Evolutionary conservation across 2,888 invertebrate genomes (phyloP), one percentile per base, ranked within the genome.

Genomic region (Drosophila subquinaria): DNA sequence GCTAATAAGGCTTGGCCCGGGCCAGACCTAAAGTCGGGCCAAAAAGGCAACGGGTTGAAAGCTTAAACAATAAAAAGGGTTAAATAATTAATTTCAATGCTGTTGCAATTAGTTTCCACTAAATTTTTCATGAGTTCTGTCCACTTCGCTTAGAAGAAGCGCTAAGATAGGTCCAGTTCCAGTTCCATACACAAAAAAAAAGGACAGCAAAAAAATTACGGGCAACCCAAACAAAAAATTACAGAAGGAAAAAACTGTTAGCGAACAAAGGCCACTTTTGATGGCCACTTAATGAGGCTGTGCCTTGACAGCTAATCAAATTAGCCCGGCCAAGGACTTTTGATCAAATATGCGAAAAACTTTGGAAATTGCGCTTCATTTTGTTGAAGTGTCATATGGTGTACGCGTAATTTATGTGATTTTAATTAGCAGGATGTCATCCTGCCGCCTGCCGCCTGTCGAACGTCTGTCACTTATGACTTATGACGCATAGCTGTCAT

Each of bases 51-150:
- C 42, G 65, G 61, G 65, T 59, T 57, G 72, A 75, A 42, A 69
- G 76, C 82, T 86, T 86, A 89, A 89, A 86, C 90, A 86, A 86
- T 86, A 88, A 86, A 86, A 89, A 89, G 90, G 89, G 90, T 90
- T 89, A 87, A 89, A 90, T 88, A 89, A 89, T 89, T 89, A 90
- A 89, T 89, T 89, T 90, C 78, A 90, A 90, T 81, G 82, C 89
- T 78, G 82, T 74, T 88, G 86, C 89, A 90, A 90, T 90, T 89
- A 89, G 82, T 89, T 79, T 77, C 77, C 82, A 81, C 86, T 90
- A 89, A 90, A 90, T 90, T 83, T 90, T 89, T 85, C 86, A 90
- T 90, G 89, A 90, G 73, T 59, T 78, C 71, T 77, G 79, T 77
- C 71, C 70, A 63, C 33, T 57, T 57, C 57, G 56, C 66, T 71